phyloP scores from a whole-genome alignment of 2,797 vertebrate species.

The Ammospiza maritima region DNA sequence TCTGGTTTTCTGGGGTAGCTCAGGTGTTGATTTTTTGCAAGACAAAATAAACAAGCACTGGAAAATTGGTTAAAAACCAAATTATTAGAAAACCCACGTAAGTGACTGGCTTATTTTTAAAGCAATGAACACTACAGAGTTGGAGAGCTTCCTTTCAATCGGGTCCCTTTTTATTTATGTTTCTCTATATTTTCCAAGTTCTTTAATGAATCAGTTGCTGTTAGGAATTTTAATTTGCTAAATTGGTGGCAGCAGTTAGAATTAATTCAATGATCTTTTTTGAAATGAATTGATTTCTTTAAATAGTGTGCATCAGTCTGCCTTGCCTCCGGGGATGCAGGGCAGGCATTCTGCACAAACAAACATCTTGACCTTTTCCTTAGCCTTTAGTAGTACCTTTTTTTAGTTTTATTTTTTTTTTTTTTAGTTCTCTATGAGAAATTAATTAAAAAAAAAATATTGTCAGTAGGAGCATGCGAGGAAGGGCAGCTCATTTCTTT shows the following conservation, averaged over 20 bases:
- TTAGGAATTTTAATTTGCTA: slow-evolving; percentile 68
- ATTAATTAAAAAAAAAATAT: neutral
- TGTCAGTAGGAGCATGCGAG: neutral
- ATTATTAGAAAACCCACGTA: neutral
- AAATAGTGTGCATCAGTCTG: slow-evolving; percentile 67
- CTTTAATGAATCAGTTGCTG: slow-evolving; percentile 63
- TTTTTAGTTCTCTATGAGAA: neutral
- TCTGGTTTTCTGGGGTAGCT: neutral
- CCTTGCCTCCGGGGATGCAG: slow-evolving; percentile 29
- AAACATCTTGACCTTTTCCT: slow-evolving; percentile 75
- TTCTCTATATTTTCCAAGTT: slow-evolving; percentile 53
- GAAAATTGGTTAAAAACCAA: neutral
- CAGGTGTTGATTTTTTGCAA: neutral
- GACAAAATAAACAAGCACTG: slow-evolving; percentile 4
- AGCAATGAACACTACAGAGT: neutral
- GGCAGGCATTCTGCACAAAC: slow-evolving; percentile 63
- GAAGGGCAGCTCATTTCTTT: neutral
- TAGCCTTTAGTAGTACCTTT: slow-evolving; percentile 64
- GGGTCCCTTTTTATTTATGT: slow-evolving; percentile 56
- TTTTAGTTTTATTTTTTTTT: neutral
- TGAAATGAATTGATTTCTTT: slow-evolving; percentile 72
- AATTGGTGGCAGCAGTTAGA: slow-evolving; percentile 48
- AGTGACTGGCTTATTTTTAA: neutral
- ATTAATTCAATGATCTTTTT: slow-evolving; percentile 67
- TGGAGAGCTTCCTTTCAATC: slow-evolving; percentile 37